A percentile compares a stretch with the other conserved stretches of the same genome.
Evolutionary conservation across 2,113 vertebrate genomes (phyloP).

Genomic region (Fregetta grallaria): DNA sequence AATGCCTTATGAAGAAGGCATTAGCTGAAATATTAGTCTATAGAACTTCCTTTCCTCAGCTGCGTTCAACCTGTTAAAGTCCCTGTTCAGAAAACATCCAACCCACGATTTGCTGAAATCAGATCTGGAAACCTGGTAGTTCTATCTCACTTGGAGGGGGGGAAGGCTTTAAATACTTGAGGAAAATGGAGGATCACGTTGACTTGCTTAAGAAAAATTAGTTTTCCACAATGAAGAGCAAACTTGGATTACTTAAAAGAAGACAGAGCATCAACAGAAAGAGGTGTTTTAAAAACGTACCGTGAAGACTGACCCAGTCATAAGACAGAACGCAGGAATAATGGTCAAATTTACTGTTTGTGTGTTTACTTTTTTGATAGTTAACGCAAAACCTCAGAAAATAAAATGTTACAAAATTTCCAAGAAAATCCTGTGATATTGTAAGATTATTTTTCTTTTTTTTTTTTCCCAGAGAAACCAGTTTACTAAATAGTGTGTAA

Average conservation of each 20-base stretch:
- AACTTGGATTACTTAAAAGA: not conserved
- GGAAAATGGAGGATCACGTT: not conserved
- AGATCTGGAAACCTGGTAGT: not conserved
- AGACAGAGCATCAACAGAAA: not conserved
- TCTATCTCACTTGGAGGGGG: not conserved
- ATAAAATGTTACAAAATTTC: not conserved
- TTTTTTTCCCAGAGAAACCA: fast-evolving
- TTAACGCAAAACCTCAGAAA: not conserved
- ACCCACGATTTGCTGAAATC: not conserved
- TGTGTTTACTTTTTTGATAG: not conserved
- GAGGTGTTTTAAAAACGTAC: not conserved
- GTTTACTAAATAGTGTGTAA: not conserved
- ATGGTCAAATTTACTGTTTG: not conserved
- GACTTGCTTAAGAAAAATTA: not conserved
- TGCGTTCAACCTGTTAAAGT: constrained; percentile 17
- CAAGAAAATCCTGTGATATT: not conserved
- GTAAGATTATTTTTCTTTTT: not conserved
- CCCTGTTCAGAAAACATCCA: constrained; percentile 8
- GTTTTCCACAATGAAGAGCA: not conserved
- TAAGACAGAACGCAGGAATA: not conserved
- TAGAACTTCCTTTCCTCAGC: constrained; percentile 28
- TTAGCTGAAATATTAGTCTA: constrained; percentile 48
- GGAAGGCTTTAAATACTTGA: not conserved
- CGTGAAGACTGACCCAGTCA: not conserved
- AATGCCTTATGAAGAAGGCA: constrained; percentile 31